phyloP scores from a whole-genome alignment of 1,140 invertebrate species.

The Saccostrea cuccullata region DNA sequence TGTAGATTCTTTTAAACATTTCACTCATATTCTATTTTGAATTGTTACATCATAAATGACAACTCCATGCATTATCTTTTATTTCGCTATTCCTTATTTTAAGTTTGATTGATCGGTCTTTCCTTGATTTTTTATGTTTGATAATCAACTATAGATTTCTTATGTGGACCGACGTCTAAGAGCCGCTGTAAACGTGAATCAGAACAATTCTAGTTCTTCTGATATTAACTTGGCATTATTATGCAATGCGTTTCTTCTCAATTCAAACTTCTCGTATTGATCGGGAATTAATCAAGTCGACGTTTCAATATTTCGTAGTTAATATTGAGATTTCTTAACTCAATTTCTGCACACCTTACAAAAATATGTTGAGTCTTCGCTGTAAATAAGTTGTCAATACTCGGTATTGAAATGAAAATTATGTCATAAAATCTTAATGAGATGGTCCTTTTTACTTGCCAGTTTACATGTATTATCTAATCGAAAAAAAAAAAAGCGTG shows the following conservation, averaged over 20 bases:
- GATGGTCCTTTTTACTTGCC: background rate
- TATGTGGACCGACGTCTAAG: conserved; percentile 16
- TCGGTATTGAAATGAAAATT: background rate
- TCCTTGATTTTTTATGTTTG: conserved; percentile 17
- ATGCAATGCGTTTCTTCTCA: background rate
- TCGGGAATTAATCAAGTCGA: background rate
- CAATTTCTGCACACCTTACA: background rate
- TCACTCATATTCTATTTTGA: conserved; percentile 8
- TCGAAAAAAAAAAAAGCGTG: background rate
- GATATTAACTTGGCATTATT: conserved; percentile 14
- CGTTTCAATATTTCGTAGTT: background rate
- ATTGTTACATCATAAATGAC: background rate
- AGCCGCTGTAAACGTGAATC: background rate
- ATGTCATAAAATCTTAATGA: background rate
- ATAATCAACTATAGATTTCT: conserved; percentile 36
- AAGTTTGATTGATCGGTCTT: background rate
- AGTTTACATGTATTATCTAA: background rate
- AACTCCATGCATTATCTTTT: background rate
- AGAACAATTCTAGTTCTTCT: background rate
- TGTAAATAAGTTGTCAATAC: background rate
- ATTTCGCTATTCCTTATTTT: background rate
- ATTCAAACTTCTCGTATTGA: background rate
- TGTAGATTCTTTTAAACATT: no score
- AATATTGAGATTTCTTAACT: background rate
- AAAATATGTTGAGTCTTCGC: background rate